Evolutionary conservation across 2,113 vertebrate species (phyloP).

Genomic region (Myrmecobius fasciatus): DNA sequence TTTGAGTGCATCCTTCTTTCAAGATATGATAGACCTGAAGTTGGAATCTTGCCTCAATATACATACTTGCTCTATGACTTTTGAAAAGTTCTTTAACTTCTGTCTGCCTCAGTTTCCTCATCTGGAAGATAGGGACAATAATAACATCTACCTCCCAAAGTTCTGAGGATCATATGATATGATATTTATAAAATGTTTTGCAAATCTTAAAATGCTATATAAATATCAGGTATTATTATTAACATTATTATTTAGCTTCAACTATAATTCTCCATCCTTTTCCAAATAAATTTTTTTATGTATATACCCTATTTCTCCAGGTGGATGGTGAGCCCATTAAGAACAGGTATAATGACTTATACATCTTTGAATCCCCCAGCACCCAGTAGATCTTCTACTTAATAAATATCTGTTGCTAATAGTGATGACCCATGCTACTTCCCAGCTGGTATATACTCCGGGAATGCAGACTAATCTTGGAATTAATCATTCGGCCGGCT

Average conservation of each 20-base stretch:
- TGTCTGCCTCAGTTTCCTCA: neutral
- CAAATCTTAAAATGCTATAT: neutral
- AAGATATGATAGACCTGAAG: neutral
- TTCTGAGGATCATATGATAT: neutral
- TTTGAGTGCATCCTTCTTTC: neutral
- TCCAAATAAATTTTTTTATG: neutral
- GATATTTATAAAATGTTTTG: neutral
- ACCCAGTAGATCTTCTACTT: neutral
- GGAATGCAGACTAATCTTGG: neutral
- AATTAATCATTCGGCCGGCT: neutral
- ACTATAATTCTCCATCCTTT: neutral
- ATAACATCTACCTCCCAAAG: neutral
- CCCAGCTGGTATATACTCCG: neutral
- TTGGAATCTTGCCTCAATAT: neutral
- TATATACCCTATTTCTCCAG: neutral
- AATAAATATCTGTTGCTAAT: slow-evolving; percentile 1
- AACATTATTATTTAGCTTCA: neutral
- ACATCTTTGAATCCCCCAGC: neutral
- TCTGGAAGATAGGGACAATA: neutral
- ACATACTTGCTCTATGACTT: neutral
- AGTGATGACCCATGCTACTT: neutral
- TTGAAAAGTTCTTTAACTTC: neutral
- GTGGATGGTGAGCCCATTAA: neutral
- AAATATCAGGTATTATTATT: neutral
- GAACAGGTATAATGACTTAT: neutral